Evolutionary conservation across 2,797 vertebrate species (phyloP).

Genomic region (Lacerta agilis): DNA sequence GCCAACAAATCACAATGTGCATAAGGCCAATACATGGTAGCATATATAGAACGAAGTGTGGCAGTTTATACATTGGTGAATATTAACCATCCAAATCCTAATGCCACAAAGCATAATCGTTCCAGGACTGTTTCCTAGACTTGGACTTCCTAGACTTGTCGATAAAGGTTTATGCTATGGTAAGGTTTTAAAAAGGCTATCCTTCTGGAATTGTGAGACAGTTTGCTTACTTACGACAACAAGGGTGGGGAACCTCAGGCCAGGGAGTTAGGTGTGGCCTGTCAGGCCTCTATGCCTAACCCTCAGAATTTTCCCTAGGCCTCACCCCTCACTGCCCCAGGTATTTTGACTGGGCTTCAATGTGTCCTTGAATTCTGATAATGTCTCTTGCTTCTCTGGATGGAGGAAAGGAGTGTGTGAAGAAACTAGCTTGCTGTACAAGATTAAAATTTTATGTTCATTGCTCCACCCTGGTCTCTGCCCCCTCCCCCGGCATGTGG

Average conservation of each 20-base stretch:
- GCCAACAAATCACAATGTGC: slow-evolving; percentile 24
- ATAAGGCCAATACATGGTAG: not conserved
- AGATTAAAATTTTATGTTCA: too few relatives aligned
- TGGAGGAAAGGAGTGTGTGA: too few relatives aligned
- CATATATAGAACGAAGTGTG: not conserved
- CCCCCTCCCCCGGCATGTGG: too few relatives aligned
- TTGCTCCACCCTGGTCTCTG: too few relatives aligned
- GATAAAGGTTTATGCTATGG: not conserved
- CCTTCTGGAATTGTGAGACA: not conserved
- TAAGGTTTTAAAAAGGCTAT: not conserved
- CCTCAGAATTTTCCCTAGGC: too few relatives aligned
- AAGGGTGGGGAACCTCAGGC: too few relatives aligned
- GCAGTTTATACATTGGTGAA: not conserved
- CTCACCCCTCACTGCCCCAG: too few relatives aligned
- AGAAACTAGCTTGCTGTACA: too few relatives aligned
- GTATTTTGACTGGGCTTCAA: not conserved
- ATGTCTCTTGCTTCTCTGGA: too few relatives aligned
- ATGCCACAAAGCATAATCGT: not conserved
- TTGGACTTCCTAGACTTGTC: not conserved
- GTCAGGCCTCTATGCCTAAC: not conserved
- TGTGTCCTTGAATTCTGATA: not conserved
- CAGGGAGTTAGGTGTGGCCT: not conserved
- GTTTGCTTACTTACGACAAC: too few relatives aligned
- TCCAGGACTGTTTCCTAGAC: not conserved
- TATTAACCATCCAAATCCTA: not conserved